These are phyloP conservation scores for Ostrea edulis DNA, from an alignment of 1,140 invertebrate species.

Conservation along the genomic window DNA sequence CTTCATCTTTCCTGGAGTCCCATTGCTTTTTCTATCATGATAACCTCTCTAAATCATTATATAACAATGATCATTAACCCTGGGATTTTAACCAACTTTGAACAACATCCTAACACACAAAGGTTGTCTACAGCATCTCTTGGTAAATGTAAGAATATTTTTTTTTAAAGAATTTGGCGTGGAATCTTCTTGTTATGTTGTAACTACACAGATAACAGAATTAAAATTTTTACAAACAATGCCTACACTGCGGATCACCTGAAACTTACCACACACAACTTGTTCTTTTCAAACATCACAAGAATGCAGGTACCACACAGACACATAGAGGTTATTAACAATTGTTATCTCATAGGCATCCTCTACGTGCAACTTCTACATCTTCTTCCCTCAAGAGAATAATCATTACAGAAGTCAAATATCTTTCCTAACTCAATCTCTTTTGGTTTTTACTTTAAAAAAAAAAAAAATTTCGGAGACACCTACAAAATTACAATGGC, in stretches of 20 bases:
- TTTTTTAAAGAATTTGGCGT: not conserved
- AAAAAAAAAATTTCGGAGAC: not conserved
- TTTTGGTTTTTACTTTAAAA: not conserved
- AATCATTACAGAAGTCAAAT: not conserved
- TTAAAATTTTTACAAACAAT: slow-evolving; percentile 30
- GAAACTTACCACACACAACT: slow-evolving; percentile 27
- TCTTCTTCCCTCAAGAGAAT: not conserved
- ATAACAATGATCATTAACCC: not conserved
- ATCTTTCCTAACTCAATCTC: not conserved
- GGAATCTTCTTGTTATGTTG: not conserved
- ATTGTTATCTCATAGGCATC: slow-evolving; percentile 7
- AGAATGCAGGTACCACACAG: slow-evolving; percentile 13
- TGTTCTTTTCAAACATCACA: slow-evolving; percentile 13
- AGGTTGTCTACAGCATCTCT: not conserved
- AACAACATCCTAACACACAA: not conserved
- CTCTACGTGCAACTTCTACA: not conserved
- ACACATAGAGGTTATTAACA: not conserved
- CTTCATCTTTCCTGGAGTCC: not conserved
- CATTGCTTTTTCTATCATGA: not conserved
- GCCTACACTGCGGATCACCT: slow-evolving; percentile 10
- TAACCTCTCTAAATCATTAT: not conserved
- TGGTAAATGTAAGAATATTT: not conserved
- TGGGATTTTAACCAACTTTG: not conserved
- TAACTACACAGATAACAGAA: slow-evolving; percentile 25
- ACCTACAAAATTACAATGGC: not conserved